Evolutionary conservation across 2,888 invertebrate species (phyloP).

Genomic region (Archips xylosteana): DNA sequence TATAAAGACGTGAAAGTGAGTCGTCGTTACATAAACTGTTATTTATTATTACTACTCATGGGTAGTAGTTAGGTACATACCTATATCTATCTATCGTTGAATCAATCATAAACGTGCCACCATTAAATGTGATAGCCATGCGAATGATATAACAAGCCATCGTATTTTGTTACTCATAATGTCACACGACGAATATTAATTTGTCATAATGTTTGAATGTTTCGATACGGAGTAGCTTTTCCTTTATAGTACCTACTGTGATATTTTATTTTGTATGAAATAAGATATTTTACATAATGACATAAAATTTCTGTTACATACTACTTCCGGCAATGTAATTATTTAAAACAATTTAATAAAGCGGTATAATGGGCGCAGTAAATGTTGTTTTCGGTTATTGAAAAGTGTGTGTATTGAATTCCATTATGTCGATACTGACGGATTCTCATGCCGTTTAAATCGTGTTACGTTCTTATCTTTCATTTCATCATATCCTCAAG

Average conservation of each 20-base stretch:
- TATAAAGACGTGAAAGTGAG: conserved; percentile 94
- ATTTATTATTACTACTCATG: conserved; percentile 34
- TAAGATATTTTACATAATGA: conserved; percentile 27
- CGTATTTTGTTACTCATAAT: conserved; percentile 27
- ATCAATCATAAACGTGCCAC: conserved; percentile 51
- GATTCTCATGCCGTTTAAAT: conserved; percentile 3
- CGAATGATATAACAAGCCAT: conserved; percentile 54
- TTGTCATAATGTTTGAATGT: conserved; percentile 37
- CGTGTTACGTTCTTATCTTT: conserved; percentile 1
- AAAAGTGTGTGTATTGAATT: neutral
- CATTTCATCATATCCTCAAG: conserved; percentile 4
- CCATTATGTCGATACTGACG: neutral
- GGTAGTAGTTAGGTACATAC: conserved; percentile 24
- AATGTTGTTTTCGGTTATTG: neutral
- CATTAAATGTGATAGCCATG: conserved; percentile 52
- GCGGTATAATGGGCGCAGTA: conserved; percentile 1
- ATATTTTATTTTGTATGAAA: conserved; percentile 21
- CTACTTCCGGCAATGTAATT: conserved; percentile 12
- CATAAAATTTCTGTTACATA: neutral
- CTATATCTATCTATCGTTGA: conserved; percentile 51
- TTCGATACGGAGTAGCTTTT: conserved; percentile 30
- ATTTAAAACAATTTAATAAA: conserved; percentile 2
- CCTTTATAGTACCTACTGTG: conserved; percentile 15
- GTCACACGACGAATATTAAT: conserved; percentile 43
- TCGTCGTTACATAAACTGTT: conserved; percentile 48